Evolutionary conservation across 2,797 vertebrate species (phyloP).

Genomic region (Microctenopoma steveboyesi): DNA sequence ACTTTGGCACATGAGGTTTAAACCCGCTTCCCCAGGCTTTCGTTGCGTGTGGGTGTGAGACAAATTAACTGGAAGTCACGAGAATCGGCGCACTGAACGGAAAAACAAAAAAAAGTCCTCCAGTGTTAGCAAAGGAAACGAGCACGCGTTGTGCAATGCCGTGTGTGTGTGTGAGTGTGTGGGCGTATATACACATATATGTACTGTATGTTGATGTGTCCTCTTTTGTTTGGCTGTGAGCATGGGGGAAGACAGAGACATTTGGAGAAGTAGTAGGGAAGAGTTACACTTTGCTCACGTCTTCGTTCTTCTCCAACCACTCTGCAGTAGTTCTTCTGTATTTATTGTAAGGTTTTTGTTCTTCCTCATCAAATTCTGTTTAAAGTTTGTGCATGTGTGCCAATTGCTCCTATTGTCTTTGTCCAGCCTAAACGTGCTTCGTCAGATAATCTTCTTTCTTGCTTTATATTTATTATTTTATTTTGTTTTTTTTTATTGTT

Average conservation of each 20-base stretch:
- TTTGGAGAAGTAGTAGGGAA: slow-evolving; percentile 33
- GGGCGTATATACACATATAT: slow-evolving; percentile 12
- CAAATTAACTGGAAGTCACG: slow-evolving; percentile 67
- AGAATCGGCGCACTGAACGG: slow-evolving; percentile 63
- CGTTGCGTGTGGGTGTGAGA: slow-evolving; percentile 22
- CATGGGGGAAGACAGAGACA: slow-evolving; percentile 36
- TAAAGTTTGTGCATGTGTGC: slow-evolving; percentile 85
- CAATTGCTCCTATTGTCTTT: slow-evolving; percentile 80
- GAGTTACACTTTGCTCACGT: slow-evolving; percentile 37
- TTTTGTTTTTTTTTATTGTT: slow-evolving; percentile 32
- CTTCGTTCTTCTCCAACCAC: slow-evolving; percentile 48
- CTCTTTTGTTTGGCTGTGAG: slow-evolving; percentile 50
- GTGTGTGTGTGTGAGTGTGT: slow-evolving; percentile 25
- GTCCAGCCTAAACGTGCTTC: slow-evolving; percentile 71
- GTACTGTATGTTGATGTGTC: slow-evolving; percentile 34
- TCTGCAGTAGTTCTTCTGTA: slow-evolving; percentile 69
- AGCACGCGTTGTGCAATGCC: slow-evolving; percentile 50
- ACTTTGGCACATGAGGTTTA: slow-evolving; percentile 67
- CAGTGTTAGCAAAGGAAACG: slow-evolving; percentile 48
- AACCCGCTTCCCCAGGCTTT: slow-evolving; percentile 51
- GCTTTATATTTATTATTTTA: slow-evolving; percentile 74
- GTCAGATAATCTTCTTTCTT: slow-evolving; percentile 56
- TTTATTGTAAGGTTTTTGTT: slow-evolving; percentile 73
- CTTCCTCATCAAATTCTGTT: slow-evolving; percentile 71
- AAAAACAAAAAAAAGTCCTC: slow-evolving; percentile 33